Evolutionary conservation across 2,888 invertebrate species (phyloP).

Genomic region (Cheilosia variabilis): DNA sequence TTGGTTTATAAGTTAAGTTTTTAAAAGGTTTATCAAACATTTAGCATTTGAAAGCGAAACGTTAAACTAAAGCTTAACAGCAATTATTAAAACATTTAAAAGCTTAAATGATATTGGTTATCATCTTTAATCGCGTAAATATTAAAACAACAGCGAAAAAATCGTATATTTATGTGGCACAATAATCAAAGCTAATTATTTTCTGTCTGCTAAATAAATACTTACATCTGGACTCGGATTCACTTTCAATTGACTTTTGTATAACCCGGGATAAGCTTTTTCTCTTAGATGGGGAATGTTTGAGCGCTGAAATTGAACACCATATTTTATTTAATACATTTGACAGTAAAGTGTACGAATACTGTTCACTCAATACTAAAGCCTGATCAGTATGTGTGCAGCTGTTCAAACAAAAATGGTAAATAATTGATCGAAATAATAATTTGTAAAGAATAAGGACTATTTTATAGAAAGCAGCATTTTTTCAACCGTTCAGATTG

Average conservation of each 20-base stretch:
- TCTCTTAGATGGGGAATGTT: conserved; percentile 98
- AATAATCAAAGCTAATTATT: too few relatives aligned
- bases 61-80: too few relatives aligned
- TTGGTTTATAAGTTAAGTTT: too few relatives aligned
- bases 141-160: too few relatives aligned
- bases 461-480: conserved; percentile 7
- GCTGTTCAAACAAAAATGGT: conserved; percentile 27
- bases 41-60: too few relatives aligned
- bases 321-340: conserved; percentile 11
- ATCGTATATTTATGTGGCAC: too few relatives aligned
- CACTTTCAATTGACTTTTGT: conserved; percentile 88
- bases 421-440: conserved; percentile 19
- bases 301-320: conserved; percentile 88
- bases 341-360: background rate
- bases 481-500: conserved; percentile 13
- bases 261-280: conserved; percentile 93
- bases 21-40: too few relatives aligned
- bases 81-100: too few relatives aligned
- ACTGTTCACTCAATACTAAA: conserved; percentile 49
- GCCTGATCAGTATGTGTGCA: conserved; percentile 54
- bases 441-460: background rate
- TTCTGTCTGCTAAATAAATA: conserved; percentile 13
- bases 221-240: conserved; percentile 86
- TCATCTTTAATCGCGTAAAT: too few relatives aligned
- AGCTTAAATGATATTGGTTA: too few relatives aligned